phyloP scores from a whole-genome alignment of 2,113 vertebrate species.

The Holacanthus passer region DNA sequence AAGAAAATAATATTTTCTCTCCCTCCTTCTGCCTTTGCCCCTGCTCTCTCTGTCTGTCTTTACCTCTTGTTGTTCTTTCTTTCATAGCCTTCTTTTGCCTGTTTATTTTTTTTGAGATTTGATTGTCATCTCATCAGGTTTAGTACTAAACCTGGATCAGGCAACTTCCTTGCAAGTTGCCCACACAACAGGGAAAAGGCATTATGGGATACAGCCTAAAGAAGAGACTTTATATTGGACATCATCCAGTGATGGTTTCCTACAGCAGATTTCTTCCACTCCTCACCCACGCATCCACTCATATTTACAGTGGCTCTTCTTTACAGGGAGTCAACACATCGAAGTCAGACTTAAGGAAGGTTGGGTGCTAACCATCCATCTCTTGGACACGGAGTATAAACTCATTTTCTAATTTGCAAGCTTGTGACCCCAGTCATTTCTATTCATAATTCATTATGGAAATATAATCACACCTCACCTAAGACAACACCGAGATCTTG shows the following conservation, averaged over 20 bases:
- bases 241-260: slow-evolving; percentile 25
- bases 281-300: slow-evolving; percentile 22
- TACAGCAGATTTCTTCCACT: neutral
- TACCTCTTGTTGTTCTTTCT: slow-evolving; percentile 21
- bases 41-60: slow-evolving; percentile 17
- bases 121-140: slow-evolving; percentile 26
- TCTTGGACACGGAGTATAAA: slow-evolving; percentile 74
- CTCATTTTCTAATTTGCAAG: slow-evolving; percentile 84
- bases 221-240: slow-evolving; percentile 26
- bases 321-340: slow-evolving; percentile 43
- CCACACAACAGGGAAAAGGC: slow-evolving; percentile 8
- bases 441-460: slow-evolving; percentile 81
- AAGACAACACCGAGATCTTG: slow-evolving; percentile 65
- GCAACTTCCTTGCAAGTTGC: slow-evolving; percentile 23
- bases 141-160: no score
- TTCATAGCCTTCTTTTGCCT: slow-evolving; percentile 22
- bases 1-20: slow-evolving; percentile 60
- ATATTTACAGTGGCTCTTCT: slow-evolving; percentile 58
- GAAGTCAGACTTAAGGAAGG: slow-evolving; percentile 61
- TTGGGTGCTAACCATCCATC: slow-evolving; percentile 71
- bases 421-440: slow-evolving; percentile 73
- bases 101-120: slow-evolving; percentile 50
- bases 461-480: slow-evolving; percentile 78
- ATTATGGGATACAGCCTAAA: slow-evolving; percentile 8
- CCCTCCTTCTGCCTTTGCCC: slow-evolving; percentile 28